phyloP scores from a whole-genome alignment of 2,888 invertebrate species.

The Diaphora mendica region DNA sequence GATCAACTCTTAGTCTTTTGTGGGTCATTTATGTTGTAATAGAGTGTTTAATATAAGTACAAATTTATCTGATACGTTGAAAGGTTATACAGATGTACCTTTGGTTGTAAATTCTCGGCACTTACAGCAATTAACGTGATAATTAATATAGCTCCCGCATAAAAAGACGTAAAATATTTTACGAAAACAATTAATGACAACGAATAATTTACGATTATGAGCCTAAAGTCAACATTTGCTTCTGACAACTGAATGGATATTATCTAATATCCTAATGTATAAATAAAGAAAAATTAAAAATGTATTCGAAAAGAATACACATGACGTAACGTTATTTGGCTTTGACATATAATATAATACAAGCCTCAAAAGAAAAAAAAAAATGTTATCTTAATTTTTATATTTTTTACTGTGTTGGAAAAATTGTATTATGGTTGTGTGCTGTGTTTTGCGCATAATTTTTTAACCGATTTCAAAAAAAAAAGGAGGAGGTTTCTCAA shows the following conservation, averaged over 20 bases:
- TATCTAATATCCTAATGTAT: too few species aligned
- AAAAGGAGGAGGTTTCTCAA: too few species aligned
- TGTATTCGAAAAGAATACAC: too few species aligned
- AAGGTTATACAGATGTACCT: slow-evolving; percentile 12
- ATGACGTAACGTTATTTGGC: too few species aligned
- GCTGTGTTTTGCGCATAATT: too few species aligned
- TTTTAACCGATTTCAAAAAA: too few species aligned
- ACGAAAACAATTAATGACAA: neutral
- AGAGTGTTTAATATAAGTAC: slow-evolving; percentile 19
- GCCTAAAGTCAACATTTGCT: neutral
- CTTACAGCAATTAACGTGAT: neutral
- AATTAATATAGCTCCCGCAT: neutral
- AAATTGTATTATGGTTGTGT: too few species aligned
- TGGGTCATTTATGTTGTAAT: slow-evolving; percentile 35
- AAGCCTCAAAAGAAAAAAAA: too few species aligned
- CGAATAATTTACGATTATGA: neutral
- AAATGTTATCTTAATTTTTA: too few species aligned
- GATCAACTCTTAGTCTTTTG: slow-evolving; percentile 28
- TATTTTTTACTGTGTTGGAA: too few species aligned
- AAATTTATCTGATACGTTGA: slow-evolving; percentile 29
- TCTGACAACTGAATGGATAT: neutral
- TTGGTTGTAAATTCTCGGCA: slow-evolving; percentile 2
- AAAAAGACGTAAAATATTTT: neutral
- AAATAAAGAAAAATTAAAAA: too few species aligned
- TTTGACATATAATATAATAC: too few species aligned